Conservation (phyloP, 2,888 invertebrate genomes). For the Tinea pellionella region DNA sequence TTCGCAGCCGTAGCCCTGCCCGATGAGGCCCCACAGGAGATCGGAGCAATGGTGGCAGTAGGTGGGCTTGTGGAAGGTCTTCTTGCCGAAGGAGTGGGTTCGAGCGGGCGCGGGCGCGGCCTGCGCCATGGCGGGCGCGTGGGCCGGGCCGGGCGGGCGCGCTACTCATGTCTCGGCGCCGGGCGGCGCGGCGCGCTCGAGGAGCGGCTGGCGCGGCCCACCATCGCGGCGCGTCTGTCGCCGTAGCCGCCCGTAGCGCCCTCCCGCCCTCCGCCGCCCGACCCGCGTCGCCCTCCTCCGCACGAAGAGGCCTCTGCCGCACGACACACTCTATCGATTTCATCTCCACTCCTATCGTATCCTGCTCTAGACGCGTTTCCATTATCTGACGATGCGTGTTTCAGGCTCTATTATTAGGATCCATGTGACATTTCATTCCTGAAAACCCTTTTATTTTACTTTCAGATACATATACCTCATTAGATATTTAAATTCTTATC, state of each 20-base stretch:
- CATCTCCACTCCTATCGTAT: conserved; percentile 22
- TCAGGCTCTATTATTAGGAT: too few relatives aligned
- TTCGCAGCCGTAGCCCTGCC: conserved; percentile 99
- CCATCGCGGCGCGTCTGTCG: conserved; percentile 68
- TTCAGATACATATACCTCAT: too few relatives aligned
- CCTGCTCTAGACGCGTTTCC: neutral
- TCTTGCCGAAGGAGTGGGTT: conserved; percentile 98
- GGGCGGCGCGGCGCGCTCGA: conserved; percentile 69
- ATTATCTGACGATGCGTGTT: neutral
- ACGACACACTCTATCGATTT: conserved; percentile 33
- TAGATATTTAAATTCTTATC: too few relatives aligned
- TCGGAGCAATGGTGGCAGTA: conserved; percentile 99
- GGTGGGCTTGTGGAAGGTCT: conserved; percentile 99
- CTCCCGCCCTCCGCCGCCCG: conserved; percentile 26
- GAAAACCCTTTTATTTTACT: too few relatives aligned
- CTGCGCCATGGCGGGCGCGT: conserved; percentile 69
- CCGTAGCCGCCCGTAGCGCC: conserved; percentile 22
- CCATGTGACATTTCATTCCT: too few relatives aligned
- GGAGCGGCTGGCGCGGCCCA: conserved; percentile 71
- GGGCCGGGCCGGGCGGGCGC: conserved; percentile 66
- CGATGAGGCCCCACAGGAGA: conserved; percentile 99
- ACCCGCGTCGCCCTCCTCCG: conserved; percentile 22
- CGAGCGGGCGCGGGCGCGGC: conserved; percentile 73
- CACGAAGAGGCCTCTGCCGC: neutral
- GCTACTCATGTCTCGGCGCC: conserved; percentile 70